Evolutionary conservation across 2,113 vertebrate genomes (phyloP), one percentile per base, ranked within the genome.

Genomic region (Miniopterus natalensis): DNA sequence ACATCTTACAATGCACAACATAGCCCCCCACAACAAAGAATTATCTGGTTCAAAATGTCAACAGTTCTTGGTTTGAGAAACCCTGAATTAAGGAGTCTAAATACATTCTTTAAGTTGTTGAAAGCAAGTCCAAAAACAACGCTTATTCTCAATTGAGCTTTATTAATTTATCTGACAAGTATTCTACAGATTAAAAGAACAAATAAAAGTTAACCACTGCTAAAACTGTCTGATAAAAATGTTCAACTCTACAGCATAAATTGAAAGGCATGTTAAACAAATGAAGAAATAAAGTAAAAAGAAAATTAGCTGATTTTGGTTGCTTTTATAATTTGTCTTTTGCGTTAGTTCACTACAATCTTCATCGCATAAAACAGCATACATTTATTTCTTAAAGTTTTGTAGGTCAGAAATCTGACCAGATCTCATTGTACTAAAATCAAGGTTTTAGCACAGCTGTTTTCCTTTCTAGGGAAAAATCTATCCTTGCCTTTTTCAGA

Each of bases 211-310:
- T 40, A 70, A 36, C 29, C 12, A 47, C 27, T 63, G 53, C 45
- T 45, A 88, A 88, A 74, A 70, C 0, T 55, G 40, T 13, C 57
- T 47, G 3, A 18, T 63, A 88, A 96, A 88, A 71, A 73, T 71
- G 21, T 78, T 92, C 20, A 31, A 25, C 18, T 70, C 14, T 14
- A 31, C 53, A 66, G 3, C 0, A 45, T 12, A 51, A 73, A 1
- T 80, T 61, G n/a, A 27, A 79, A 89, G 27, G 2, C 18, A 89
- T 68, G 23, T 3, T 86, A 63, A 83, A 55, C 2, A 1, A 15
- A 78, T 49, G 29, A 70, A 68, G 11, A 75, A 53, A 25, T 47
- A 90, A 94, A 81, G 81, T 59, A 21, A n/a, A 91, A 94, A 95
- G 40, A 47, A 90, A 84, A 42, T 15, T 13, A 84, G 4, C 53